Percentiles rank a stretch among this genome's conserved stretches.
Conservation (phyloP, 2,113 vertebrate genomes). For the Myiopsitta monachus region DNA sequence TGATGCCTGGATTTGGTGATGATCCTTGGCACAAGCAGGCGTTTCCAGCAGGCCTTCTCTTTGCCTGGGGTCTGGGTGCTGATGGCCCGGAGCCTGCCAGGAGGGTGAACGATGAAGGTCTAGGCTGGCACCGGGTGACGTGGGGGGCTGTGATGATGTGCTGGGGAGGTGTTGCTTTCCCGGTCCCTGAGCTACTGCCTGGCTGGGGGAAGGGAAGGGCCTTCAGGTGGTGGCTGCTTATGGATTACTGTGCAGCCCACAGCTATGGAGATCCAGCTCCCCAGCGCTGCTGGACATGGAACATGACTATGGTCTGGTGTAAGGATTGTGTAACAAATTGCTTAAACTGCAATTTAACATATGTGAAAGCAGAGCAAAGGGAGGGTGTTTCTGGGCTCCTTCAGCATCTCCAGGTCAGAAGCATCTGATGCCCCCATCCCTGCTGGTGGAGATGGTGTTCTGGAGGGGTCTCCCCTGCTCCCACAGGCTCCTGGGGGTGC, state of each 20-base stretch:
- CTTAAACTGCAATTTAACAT: background rate
- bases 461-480: background rate
- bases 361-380: background rate
- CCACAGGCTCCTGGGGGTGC: background rate
- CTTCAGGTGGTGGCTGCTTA: background rate
- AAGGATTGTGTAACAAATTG: background rate
- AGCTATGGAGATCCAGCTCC: background rate
- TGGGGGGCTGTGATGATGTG: background rate
- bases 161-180: background rate
- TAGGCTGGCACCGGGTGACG: background rate
- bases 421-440: accelerated
- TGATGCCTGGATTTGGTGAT: background rate
- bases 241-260: accelerated
- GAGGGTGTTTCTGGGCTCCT: background rate
- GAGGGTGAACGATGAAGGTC: background rate
- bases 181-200: background rate
- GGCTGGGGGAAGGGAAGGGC: background rate
- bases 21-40: background rate
- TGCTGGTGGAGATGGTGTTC: background rate
- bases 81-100: background rate
- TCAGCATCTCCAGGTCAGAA: background rate
- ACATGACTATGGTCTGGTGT: background rate
- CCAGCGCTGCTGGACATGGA: background rate
- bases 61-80: background rate
- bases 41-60: background rate